phyloP scores from a whole-genome alignment of 2,888 invertebrate species.

The Deladenus siricidicola region DNA sequence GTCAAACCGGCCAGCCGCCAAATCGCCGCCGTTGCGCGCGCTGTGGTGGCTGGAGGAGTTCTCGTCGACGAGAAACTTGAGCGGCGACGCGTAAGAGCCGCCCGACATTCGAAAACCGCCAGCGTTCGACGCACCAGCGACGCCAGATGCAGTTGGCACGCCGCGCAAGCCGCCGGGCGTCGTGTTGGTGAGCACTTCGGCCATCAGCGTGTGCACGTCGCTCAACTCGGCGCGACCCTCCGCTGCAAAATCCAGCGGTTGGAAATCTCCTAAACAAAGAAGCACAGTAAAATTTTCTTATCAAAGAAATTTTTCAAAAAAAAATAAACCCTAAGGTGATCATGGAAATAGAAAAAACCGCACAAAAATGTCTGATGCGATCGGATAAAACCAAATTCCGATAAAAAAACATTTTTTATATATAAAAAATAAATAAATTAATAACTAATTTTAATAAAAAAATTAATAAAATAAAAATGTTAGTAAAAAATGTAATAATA shows the following conservation, averaged over 20 bases:
- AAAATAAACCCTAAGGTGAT: too few species aligned
- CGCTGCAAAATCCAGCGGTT: constrained; percentile 3
- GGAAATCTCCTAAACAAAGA: not conserved
- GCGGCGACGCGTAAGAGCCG: constrained; percentile 4
- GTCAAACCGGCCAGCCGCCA: not conserved
- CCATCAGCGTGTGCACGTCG: constrained; percentile 8
- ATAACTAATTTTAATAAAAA: too few species aligned
- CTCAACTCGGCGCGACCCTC: constrained; percentile 6
- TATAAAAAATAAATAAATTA: too few species aligned
- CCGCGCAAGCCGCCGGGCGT: not conserved
- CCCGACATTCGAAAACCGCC: not conserved
- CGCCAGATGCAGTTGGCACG: not conserved
- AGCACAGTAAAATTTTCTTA: too few species aligned
- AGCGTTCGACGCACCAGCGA: not conserved
- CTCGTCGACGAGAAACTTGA: constrained; percentile 4
- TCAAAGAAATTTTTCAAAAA: too few species aligned
- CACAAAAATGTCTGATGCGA: too few species aligned
- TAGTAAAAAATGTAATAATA: too few species aligned
- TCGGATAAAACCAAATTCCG: too few species aligned
- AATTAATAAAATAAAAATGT: too few species aligned
- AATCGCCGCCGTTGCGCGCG: not conserved
- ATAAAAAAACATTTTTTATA: too few species aligned
- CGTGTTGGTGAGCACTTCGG: not conserved
- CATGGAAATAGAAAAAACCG: too few species aligned
- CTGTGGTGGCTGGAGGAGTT: not conserved